These are phyloP conservation scores for Mormyrus lacerda DNA, from an alignment of 2,113 vertebrate species.

Conservation along the genomic window DNA sequence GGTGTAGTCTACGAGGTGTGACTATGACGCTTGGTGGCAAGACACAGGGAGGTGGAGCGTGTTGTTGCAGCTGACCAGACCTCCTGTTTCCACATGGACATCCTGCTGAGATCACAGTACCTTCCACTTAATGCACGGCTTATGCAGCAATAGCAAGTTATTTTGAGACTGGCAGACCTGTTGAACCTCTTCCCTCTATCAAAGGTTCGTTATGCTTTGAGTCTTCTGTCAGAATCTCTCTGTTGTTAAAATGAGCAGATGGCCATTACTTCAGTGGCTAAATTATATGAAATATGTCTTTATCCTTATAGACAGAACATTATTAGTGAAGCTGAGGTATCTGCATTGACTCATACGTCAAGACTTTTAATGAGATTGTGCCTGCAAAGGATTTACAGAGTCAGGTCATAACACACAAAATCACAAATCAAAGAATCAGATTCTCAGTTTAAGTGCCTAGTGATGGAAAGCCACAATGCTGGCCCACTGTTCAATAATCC, in stretches of 20 bases:
- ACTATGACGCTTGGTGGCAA: constrained; percentile 13
- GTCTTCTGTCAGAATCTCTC: neutral
- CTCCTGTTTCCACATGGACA: neutral
- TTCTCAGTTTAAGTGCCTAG: neutral
- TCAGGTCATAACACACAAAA: neutral
- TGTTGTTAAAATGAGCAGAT: neutral
- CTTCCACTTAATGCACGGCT: neutral
- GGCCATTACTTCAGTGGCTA: neutral
- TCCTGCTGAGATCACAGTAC: constrained; percentile 10
- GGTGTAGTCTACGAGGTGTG: neutral
- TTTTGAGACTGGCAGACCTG: neutral
- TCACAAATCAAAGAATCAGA: neutral
- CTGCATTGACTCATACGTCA: neutral
- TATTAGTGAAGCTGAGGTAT: neutral
- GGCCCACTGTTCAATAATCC: neutral
- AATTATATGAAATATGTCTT: neutral
- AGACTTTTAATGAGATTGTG: neutral
- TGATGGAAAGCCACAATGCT: neutral
- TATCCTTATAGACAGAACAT: neutral
- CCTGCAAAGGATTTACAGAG: neutral
- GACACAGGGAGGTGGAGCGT: neutral
- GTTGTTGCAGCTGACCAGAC: constrained; percentile 19
- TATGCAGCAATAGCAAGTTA: constrained; percentile 1
- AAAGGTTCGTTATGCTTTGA: neutral
- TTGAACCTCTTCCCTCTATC: neutral